Base-by-base conservation (phyloP, 2,113 vertebrate genomes). In the Anser cygnoides region DNA sequence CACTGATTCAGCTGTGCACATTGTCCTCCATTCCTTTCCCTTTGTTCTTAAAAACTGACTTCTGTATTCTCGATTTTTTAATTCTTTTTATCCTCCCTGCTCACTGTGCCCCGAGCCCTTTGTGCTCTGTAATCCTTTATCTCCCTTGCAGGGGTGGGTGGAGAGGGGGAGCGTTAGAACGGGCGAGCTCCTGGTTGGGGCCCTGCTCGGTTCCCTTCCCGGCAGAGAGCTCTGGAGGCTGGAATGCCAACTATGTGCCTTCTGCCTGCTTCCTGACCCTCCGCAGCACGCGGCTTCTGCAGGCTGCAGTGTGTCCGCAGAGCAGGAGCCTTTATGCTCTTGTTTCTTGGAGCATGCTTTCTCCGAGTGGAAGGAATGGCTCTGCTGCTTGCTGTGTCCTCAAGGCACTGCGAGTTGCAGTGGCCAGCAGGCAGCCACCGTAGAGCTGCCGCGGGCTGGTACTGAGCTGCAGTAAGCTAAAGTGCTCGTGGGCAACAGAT, bases 161-260 rank as follows among this genome's bases (percentile, higher is more conserved):
- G 50, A 28, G 62, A 52, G 79, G 14, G 49, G 61, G 49, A 73
- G 75, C 15, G 11, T 52, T 54, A n/a, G 70, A 73, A 88, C 89
- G 82, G 68, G 68, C 13, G 2, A 76, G 31, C 76, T 79, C 37
- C 44, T 65, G 57, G 68, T 65, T 22, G 49, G 59, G 68, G 62
- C 46, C 46, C 46, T 49, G 79, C 66, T 52, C 44, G 52, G 44
- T 78, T 93, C 25, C 44, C 58, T 90, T 92, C 79, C 52, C 41
- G 39, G 46, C 39, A 80, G 84, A 59, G 76, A 65, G 39, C 71
- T 95, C 74, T 87, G 61, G 77, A 80, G 80, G n/a, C 57, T 90
- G 95, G 93, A 97, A 97, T 97, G 97, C 54, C 80, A 90, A 94
- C n/a, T 76, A 95, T 93, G 95, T 81, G 66, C 63, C 44, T 90